Evolutionary conservation across 2,797 vertebrate species (phyloP).

Genomic region (Scleropages formosus): DNA sequence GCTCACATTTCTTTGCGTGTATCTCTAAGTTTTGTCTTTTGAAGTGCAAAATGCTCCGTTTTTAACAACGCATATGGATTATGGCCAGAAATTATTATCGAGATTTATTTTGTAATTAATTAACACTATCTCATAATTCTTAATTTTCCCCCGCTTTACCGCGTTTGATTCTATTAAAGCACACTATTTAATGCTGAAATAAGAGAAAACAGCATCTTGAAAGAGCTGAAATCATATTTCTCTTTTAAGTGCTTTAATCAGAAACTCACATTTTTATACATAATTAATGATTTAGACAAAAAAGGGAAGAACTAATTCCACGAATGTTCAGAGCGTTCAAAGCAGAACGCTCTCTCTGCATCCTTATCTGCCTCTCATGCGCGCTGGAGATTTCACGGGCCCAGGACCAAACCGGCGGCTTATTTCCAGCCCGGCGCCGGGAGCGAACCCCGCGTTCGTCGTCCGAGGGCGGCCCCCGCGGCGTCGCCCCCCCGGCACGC

Average conservation of each 20-base stretch:
- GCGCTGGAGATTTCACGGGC: background rate
- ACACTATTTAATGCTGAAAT: conserved; percentile 15
- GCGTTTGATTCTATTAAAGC: conserved; percentile 22
- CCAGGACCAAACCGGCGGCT: background rate
- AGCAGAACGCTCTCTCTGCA: conserved; percentile 10
- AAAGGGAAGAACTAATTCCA: conserved; percentile 21
- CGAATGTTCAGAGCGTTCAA: conserved; percentile 10
- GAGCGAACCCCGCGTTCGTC: background rate
- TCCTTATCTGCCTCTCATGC: background rate
- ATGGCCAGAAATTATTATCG: conserved; percentile 24
- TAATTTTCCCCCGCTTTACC: conserved; percentile 6
- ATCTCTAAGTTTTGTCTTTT: background rate
- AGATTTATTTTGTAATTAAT: conserved; percentile 25
- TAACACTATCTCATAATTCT: conserved; percentile 20
- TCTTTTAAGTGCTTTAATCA: conserved; percentile 7
- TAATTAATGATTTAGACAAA: conserved; percentile 13
- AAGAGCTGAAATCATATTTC: conserved; percentile 25
- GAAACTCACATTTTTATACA: conserved; percentile 15
- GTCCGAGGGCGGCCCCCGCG: background rate
- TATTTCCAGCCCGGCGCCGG: background rate
- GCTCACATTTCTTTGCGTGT: background rate
- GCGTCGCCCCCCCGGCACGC: background rate
- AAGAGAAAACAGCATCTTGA: conserved; percentile 20
- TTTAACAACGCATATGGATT: conserved; percentile 21
- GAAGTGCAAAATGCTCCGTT: conserved; percentile 5